Base-by-base conservation (phyloP, 2,888 invertebrate species). In the Lycocerus yunnanus region DNA sequence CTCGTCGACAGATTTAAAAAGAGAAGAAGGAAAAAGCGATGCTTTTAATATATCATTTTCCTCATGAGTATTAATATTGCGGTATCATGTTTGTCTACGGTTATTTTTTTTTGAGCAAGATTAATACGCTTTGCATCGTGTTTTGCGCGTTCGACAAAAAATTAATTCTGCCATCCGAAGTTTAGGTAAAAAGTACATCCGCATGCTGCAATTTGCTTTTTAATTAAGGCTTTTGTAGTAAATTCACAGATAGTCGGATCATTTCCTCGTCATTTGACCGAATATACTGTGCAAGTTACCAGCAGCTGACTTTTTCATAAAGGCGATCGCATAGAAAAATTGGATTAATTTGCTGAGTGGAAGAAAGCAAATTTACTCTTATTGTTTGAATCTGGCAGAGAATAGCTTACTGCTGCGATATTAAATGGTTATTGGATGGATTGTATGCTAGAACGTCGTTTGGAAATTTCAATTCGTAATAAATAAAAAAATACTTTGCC, bases 171-270 rank as follows among this genome's bases (percentile, higher is more conserved):
- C 43, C n/a, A 43, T n/a, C n/a, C 43, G n/a, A 43, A 43, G n/a
- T n/a, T 43, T 43, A 43, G n/a, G 43, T 43, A 43, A 43, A 43
- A 43, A n/a, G 43, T 13, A 43, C 43, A 16, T n/a, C 61, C 20
- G 18, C 24, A 15, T 18, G n/a, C 14, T 61, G 68, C 74, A 77
- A 78, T 78, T 78, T 76, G 67, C 69, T 76, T 63, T 81, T 81
- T 79, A 77, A 68, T 75, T 77, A 73, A 72, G 78, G 74, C 77
- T 76, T 80, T 80, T 81, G 74, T 74, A 73, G 73, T 73, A 75
- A 78, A 78, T 77, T 79, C 75, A 67, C 72, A 68, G 21, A 43
- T 43, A 13, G 43, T 43, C 43, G 77, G 72, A 78, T 79, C 77
- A 74, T 72, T 79, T 79, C 78, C 78, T 73, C 68, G 60, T 68